Evolutionary conservation across 2,888 invertebrate genomes (phyloP).

Genomic region (Rotaria sp.): DNA sequence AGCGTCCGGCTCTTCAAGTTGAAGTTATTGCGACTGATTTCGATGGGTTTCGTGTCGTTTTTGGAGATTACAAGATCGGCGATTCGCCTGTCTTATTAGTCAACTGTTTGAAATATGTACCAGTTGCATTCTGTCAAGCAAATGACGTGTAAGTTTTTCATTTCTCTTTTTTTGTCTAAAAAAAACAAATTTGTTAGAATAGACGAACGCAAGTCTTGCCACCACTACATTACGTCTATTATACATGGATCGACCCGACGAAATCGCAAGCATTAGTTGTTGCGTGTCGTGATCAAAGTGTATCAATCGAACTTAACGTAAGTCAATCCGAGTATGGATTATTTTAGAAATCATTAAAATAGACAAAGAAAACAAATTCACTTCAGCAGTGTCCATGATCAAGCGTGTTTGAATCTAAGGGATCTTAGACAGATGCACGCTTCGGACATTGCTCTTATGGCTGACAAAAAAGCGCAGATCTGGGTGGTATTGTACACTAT

Average conservation of each 20-base stretch:
- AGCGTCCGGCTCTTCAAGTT: background rate
- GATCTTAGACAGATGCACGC: too few relatives aligned
- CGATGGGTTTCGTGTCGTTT: constrained; percentile 62
- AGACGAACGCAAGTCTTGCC: constrained; percentile 41
- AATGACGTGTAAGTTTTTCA: constrained; percentile 42
- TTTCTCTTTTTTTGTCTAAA: background rate
- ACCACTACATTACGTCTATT: constrained; percentile 61
- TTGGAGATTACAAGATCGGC: constrained; percentile 74
- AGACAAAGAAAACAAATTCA: too few relatives aligned
- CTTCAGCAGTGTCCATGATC: too few relatives aligned
- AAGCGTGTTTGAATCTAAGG: too few relatives aligned
- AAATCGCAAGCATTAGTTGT: constrained; percentile 59
- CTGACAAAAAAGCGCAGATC: too few relatives aligned
- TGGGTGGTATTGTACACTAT: too few relatives aligned
- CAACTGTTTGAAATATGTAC: constrained; percentile 66
- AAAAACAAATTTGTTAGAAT: background rate
- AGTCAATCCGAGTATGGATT: too few relatives aligned
- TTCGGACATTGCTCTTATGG: too few relatives aligned
- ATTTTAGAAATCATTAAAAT: too few relatives aligned
- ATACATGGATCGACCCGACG: constrained; percentile 57
- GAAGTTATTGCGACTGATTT: background rate
- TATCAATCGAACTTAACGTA: background rate
- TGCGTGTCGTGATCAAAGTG: constrained; percentile 56
- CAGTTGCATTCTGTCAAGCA: constrained; percentile 61
- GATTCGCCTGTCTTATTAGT: constrained; percentile 85